Conservation (phyloP, 1,140 invertebrate genomes). For the Drosophila lowei region DNA sequence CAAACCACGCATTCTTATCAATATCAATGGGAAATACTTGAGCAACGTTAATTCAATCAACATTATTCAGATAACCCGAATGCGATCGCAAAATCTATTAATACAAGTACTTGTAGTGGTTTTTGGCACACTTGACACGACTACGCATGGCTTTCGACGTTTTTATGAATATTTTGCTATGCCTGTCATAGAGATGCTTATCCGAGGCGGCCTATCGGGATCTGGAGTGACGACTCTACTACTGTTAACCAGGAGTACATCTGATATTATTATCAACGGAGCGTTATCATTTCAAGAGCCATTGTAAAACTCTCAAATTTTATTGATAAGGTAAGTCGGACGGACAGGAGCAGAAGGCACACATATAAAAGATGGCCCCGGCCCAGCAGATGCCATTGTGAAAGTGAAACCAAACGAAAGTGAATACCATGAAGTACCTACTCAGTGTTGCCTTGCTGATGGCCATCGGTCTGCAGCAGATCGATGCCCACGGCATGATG, state of each 20-base stretch:
- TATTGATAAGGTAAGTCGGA: slow-evolving; percentile 15
- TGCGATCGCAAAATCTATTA: slow-evolving; percentile 21
- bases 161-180: slow-evolving; percentile 58
- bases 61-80: slow-evolving; percentile 24
- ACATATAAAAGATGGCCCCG: slow-evolving; percentile 32
- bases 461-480: slow-evolving; percentile 63
- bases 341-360: slow-evolving; percentile 28
- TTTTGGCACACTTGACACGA: not conserved
- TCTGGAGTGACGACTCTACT: slow-evolving; percentile 15
- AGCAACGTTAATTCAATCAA: slow-evolving; percentile 42
- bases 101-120: not conserved
- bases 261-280: slow-evolving; percentile 35
- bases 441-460: slow-evolving; percentile 59
- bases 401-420: slow-evolving; percentile 63
- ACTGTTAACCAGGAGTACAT: slow-evolving; percentile 26
- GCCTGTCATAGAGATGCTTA: slow-evolving; percentile 54
- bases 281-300: slow-evolving; percentile 52
- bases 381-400: slow-evolving; percentile 39
- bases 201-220: slow-evolving; percentile 31
- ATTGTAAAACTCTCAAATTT: slow-evolving; percentile 65
- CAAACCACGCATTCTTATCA: slow-evolving; percentile 1
- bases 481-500: slow-evolving; percentile 87
- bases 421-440: slow-evolving; percentile 58
- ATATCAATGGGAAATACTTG: slow-evolving; percentile 14
- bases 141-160: slow-evolving; percentile 3